phyloP scores from a whole-genome alignment of 2,113 vertebrate species.

The Chrysemys picta region DNA sequence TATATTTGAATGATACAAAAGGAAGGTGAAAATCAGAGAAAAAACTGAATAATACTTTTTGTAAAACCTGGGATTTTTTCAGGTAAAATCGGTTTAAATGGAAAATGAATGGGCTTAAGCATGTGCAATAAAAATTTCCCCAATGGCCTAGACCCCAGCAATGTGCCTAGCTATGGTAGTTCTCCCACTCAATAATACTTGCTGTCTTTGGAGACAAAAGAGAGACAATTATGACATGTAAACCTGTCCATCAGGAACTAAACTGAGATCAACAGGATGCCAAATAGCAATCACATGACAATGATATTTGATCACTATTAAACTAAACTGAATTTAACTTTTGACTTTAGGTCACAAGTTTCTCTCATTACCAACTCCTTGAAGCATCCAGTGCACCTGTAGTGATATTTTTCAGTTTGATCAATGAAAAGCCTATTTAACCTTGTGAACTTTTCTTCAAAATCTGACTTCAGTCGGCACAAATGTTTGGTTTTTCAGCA shows the following conservation, averaged over 20 bases:
- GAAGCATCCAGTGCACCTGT: background rate
- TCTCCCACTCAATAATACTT: background rate
- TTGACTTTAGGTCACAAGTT: background rate
- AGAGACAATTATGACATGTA: background rate
- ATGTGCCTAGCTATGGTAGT: background rate
- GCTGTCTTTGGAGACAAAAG: background rate
- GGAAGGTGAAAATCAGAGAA: too few relatives aligned
- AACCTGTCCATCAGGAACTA: background rate
- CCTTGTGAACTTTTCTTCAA: background rate
- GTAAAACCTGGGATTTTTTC: too few relatives aligned
- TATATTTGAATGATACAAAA: too few relatives aligned
- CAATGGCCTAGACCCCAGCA: background rate
- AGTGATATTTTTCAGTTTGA: background rate
- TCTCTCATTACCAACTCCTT: background rate
- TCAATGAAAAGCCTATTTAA: background rate
- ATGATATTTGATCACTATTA: background rate
- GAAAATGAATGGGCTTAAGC: background rate
- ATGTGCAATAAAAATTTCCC: background rate
- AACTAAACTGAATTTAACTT: background rate
- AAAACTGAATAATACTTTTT: too few relatives aligned
- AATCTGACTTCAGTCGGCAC: background rate
- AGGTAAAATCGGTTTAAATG: too few relatives aligned
- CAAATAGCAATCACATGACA: background rate
- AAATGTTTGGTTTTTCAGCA: background rate
- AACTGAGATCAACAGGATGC: background rate